phyloP scores from a whole-genome alignment of 1,140 invertebrate species.

The Pantala flavescens region DNA sequence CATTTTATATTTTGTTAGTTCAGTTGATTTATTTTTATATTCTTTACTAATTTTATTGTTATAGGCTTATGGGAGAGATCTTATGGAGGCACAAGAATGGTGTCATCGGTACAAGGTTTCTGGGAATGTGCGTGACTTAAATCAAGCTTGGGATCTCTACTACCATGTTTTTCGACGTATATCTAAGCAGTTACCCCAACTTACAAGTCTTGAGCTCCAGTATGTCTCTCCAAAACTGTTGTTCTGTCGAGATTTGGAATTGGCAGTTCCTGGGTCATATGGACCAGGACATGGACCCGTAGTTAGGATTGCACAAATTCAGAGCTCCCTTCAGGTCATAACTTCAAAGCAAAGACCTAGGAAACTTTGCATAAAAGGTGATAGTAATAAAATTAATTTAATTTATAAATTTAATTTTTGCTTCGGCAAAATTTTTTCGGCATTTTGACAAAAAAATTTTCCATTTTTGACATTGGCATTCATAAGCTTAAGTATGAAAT shows the following conservation, averaged over 20 bases:
- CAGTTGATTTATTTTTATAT: too few species aligned
- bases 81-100: conserved; percentile 90
- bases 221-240: conserved; percentile 91
- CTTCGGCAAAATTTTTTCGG: too few species aligned
- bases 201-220: conserved; percentile 81
- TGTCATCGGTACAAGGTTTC: conserved; percentile 79
- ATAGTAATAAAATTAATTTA: conserved; percentile 20
- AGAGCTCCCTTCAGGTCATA: conserved; percentile 78
- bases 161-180: conserved; percentile 96
- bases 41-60: too few species aligned
- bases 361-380: conserved; percentile 83
- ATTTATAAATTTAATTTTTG: too few species aligned
- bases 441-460: too few species aligned
- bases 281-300: conserved; percentile 68
- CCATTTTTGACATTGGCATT: too few species aligned
- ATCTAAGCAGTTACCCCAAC: conserved; percentile 81
- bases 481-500: too few species aligned
- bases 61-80: conserved; percentile 80
- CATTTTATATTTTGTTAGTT: too few species aligned
- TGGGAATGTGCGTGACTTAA: conserved; percentile 79
- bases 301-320: conserved; percentile 79
- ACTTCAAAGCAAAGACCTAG: conserved; percentile 95
- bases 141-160: conserved; percentile 98
- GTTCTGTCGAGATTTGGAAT: conserved; percentile 78
- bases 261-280: conserved; percentile 94